Base-by-base conservation (phyloP, 2,888 invertebrate species). In the Pollenia amentaria region DNA sequence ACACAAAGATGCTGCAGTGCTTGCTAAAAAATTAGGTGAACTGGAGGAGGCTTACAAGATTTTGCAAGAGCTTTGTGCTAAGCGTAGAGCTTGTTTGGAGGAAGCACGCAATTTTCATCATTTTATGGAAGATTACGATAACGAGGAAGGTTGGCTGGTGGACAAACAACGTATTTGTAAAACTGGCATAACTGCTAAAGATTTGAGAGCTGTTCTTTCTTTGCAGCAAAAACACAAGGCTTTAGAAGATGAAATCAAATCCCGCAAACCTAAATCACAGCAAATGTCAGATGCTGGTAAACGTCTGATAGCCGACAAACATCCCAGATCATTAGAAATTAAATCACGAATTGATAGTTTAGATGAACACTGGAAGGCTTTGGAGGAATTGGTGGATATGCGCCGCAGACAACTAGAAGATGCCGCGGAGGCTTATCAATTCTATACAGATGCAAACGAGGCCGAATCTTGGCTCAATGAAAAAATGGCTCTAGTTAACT, bases 401-500 rank as follows among this genome's bases (percentile, higher is more conserved):
- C 94, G 97, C 60, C 95, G 95, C 75, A 95, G 96, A 84, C 97
- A 97, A 90, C 93, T 98, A 29, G 96, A 97, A 90, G 98, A 98
- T 92, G 97, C 97, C 0, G 96, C 96, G 4, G 98, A 99, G 91
- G 98, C 99, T 0, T 98, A 98, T 90, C 98, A 98, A 95, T 99
- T 98, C 94, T 98, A 98, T 93, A 97, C 98, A 0, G 99, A 99
- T 93, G 98, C 99, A 0, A 99, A 99, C 94, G 99, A 99, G 92
- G 97, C 98, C 0, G 99, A 99, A 90, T 98, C 98, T 0, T 99
- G 99, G 98, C 96, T 99, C 94, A 97, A 97, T 89, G 99, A 99
- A 93, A 98, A 98, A 94, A 96, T 98, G 93, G 97, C 98, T 0
- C 94, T 99, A 53, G 97, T 98, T 14, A 95, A 96, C 12, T 97